A percentile compares a stretch with the other conserved stretches of the same genome.
phyloP scores from a whole-genome alignment of 1,140 invertebrate genomes.

The Melipona quadrifasciata region DNA sequence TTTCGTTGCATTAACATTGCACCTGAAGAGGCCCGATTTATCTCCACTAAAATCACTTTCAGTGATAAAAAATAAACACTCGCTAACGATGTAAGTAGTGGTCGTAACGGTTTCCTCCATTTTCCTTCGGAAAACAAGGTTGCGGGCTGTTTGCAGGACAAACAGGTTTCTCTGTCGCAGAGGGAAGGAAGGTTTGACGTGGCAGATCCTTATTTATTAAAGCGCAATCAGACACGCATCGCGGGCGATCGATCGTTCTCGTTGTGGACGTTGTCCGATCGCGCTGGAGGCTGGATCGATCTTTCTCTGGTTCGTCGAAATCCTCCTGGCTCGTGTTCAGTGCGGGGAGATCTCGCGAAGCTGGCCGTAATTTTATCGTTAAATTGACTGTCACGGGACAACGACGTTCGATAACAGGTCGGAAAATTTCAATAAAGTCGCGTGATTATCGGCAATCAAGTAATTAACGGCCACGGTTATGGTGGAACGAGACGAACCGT shows the following conservation, averaged over 20 bases:
- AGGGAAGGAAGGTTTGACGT: background rate
- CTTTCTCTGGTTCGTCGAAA: slow-evolving; percentile 15
- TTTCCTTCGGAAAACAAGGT: background rate
- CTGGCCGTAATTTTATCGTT: slow-evolving; percentile 12
- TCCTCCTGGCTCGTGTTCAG: background rate
- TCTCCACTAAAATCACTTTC: too few relatives aligned
- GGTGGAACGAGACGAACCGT: background rate
- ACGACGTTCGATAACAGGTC: background rate
- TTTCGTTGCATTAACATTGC: too few relatives aligned
- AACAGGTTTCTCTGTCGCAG: background rate
- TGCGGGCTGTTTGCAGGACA: background rate
- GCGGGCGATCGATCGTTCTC: background rate
- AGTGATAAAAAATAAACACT: too few relatives aligned
- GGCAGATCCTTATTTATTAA: slow-evolving; percentile 10
- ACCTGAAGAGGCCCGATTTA: too few relatives aligned
- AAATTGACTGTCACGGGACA: background rate
- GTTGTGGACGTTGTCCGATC: background rate
- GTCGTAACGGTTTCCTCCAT: background rate
- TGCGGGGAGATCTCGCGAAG: background rate
- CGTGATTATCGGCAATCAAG: slow-evolving; percentile 12
- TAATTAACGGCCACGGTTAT: slow-evolving; percentile 7
- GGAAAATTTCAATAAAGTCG: slow-evolving; percentile 38
- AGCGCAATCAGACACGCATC: slow-evolving; percentile 3
- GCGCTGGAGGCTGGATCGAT: slow-evolving; percentile 5
- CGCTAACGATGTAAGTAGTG: background rate